Evolutionary conservation across 1,140 invertebrate species (phyloP).

Genomic region (Heliothis virescens): DNA sequence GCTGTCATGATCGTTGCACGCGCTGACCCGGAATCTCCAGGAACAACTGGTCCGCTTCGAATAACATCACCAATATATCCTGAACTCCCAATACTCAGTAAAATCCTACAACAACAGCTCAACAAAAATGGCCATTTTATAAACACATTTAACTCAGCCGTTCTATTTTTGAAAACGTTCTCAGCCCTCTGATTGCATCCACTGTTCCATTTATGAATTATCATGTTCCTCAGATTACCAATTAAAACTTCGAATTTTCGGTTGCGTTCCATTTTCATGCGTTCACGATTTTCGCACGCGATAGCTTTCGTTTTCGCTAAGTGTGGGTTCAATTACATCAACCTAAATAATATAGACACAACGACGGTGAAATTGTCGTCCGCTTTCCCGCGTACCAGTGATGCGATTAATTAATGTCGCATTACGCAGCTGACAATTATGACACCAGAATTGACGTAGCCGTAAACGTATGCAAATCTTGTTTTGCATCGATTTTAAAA

Average conservation of each 20-base stretch:
- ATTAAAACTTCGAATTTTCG: conserved; percentile 5
- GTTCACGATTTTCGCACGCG: conserved; percentile 33
- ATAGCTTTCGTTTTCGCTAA: conserved; percentile 40
- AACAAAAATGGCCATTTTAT: conserved; percentile 19
- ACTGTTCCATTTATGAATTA: conserved; percentile 37
- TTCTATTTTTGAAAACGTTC: conserved; percentile 62
- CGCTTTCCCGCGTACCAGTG: conserved; percentile 34
- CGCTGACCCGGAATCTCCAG: conserved; percentile 66
- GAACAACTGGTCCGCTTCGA: conserved; percentile 52
- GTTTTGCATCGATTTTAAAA: conserved; percentile 19
- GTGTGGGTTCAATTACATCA: conserved; percentile 11
- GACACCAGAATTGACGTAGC: conserved; percentile 10
- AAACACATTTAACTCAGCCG: conserved; percentile 47
- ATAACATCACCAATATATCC: conserved; percentile 51
- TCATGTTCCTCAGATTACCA: neutral
- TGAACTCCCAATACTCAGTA: conserved; percentile 24
- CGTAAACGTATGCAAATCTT: conserved; percentile 30
- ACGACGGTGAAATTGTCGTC: conserved; percentile 26
- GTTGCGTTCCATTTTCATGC: conserved; percentile 31
- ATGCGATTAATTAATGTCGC: conserved; percentile 41
- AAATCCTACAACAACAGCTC: conserved; percentile 23
- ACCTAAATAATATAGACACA: conserved; percentile 33
- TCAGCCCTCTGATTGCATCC: conserved; percentile 47
- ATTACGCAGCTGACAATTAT: conserved; percentile 43
- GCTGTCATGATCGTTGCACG: conserved; percentile 57